phyloP scores from a whole-genome alignment of 2,113 vertebrate genomes.

The Amia ocellicauda region DNA sequence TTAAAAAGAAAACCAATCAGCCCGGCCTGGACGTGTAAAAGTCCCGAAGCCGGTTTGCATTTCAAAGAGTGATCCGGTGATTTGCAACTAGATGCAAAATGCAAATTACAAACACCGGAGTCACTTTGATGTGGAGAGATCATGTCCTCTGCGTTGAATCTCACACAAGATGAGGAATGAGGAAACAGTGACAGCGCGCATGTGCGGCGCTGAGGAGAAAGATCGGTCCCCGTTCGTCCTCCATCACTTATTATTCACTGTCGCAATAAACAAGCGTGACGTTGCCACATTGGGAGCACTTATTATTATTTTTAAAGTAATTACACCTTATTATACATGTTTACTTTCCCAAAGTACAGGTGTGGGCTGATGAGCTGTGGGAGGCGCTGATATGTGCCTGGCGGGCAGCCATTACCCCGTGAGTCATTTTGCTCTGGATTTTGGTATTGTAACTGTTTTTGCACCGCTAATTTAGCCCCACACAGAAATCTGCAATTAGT shows the following conservation, averaged over 20 bases:
- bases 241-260: conserved; percentile 67
- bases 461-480: conserved; percentile 87
- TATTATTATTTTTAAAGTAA: conserved; percentile 90
- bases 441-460: conserved; percentile 87
- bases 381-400: conserved; percentile 76
- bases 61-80: conserved; percentile 22
- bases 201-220: conserved; percentile 49
- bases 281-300: conserved; percentile 81
- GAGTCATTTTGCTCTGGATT: conserved; percentile 82
- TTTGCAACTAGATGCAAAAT: neutral
- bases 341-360: conserved; percentile 96
- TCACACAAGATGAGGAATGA: neutral
- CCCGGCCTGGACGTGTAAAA: conserved; percentile 37
- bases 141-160: conserved; percentile 9
- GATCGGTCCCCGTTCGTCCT: conserved; percentile 54
- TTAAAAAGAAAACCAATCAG: conserved; percentile 33
- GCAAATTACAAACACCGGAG: neutral
- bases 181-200: conserved; percentile 42
- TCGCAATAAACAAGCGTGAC: conserved; percentile 78
- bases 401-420: conserved; percentile 74
- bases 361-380: conserved; percentile 84
- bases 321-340: conserved; percentile 96
- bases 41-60: conserved; percentile 47
- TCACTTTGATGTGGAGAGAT: conserved; percentile 1
- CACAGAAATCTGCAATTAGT: conserved; percentile 92